phyloP scores from a whole-genome alignment of 2,113 vertebrate genomes.

The Pontoporia blainvillei region DNA sequence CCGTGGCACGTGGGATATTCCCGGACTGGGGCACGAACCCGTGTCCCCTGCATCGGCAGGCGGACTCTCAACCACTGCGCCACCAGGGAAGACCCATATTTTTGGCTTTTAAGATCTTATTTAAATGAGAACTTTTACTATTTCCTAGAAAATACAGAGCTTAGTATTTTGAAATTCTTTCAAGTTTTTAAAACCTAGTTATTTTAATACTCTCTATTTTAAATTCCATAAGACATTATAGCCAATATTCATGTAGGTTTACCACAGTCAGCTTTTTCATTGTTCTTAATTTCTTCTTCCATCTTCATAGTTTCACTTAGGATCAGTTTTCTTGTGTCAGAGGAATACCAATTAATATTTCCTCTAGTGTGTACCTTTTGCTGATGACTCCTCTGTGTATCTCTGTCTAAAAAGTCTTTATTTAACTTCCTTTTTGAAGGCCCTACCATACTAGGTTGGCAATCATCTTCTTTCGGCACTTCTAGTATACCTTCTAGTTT shows the following conservation, averaged over 20 bases:
- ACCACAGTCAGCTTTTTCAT: neutral
- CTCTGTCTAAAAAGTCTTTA: neutral
- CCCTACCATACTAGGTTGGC: too few species aligned
- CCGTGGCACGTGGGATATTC: too few species aligned
- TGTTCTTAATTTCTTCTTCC: neutral
- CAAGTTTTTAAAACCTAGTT: neutral
- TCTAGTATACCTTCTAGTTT: neutral
- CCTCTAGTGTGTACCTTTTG: neutral
- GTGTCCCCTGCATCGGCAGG: too few species aligned
- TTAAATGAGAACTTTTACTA: neutral
- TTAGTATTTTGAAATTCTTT: neutral
- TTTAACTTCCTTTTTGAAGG: neutral
- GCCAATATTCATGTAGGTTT: neutral
- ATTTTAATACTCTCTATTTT: neutral
- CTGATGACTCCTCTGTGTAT: neutral
- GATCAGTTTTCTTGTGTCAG: neutral
- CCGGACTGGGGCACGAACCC: too few species aligned
- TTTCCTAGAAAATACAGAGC: neutral
- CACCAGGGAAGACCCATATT: neutral
- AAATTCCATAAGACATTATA: neutral
- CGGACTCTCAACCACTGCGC: too few species aligned
- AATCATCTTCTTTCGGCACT: neutral
- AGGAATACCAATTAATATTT: neutral
- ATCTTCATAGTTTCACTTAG: neutral
- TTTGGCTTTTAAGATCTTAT: neutral